A percentile compares a stretch with the other conserved stretches of the same genome.
Evolutionary conservation across 2,113 vertebrate species (phyloP).

Genomic region (Galemys pyrenaicus): DNA sequence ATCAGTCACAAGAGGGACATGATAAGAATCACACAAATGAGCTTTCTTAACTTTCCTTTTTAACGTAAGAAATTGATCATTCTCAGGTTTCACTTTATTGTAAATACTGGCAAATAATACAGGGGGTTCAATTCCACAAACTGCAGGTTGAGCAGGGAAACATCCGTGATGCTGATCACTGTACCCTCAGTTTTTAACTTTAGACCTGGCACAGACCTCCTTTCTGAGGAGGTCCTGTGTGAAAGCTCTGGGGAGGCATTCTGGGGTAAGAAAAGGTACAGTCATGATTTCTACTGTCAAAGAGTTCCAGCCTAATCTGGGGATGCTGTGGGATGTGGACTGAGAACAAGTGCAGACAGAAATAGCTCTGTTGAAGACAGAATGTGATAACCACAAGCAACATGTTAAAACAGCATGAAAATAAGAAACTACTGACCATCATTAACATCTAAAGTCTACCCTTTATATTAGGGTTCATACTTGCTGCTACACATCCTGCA

Average conservation of each 20-base stretch:
- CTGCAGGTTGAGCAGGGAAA: not conserved
- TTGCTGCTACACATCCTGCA: not conserved
- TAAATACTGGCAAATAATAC: not conserved
- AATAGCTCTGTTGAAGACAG: not conserved
- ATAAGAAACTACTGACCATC: not conserved
- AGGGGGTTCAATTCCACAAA: not conserved
- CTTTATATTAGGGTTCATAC: not conserved
- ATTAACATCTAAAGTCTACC: not conserved
- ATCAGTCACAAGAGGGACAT: not conserved
- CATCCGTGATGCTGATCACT: not conserved
- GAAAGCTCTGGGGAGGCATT: not conserved
- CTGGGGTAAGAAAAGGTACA: not conserved
- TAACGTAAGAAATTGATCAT: not conserved
- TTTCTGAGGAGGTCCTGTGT: not conserved
- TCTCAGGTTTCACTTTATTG: not conserved
- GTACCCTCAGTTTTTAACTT: not conserved
- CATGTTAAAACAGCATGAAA: not conserved
- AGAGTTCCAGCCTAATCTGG: not conserved
- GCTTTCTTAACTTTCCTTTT: conserved; percentile 15
- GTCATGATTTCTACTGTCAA: not conserved
- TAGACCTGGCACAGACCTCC: not conserved
- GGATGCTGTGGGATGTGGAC: not conserved
- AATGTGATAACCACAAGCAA: not conserved
- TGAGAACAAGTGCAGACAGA: not conserved
- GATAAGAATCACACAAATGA: not conserved